phyloP scores from a whole-genome alignment of 2,888 invertebrate genomes.

The Stenodema calcarata region DNA sequence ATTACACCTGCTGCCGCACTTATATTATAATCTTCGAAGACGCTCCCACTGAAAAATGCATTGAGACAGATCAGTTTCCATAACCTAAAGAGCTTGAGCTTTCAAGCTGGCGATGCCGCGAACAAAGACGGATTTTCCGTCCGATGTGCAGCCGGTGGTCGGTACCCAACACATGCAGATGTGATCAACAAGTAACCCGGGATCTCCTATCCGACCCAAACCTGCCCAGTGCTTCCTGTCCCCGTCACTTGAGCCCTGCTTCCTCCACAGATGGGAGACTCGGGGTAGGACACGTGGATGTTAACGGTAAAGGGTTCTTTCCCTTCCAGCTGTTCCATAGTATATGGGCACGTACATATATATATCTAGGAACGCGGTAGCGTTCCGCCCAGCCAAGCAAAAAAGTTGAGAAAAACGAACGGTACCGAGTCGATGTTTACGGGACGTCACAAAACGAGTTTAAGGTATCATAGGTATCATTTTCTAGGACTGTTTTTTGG shows the following conservation, averaged over 20 bases:
- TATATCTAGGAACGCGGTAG: no score
- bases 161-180: not conserved
- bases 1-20: no score
- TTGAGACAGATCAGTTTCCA: not conserved
- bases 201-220: not conserved
- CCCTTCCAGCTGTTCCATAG: not conserved
- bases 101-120: not conserved
- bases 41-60: not conserved
- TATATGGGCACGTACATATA: not conserved
- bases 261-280: conserved; percentile 16
- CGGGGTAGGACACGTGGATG: not conserved
- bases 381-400: no score
- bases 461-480: no score
- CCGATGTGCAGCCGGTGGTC: not conserved
- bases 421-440: no score
- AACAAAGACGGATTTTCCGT: conserved; percentile 6
- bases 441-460: no score
- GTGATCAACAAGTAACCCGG: conserved; percentile 19
- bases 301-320: conserved; percentile 24
- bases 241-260: conserved; percentile 30
- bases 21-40: no score
- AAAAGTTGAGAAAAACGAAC: no score
- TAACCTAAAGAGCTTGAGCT: not conserved
- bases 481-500: no score
- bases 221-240: not conserved